Evolutionary conservation across 2,113 vertebrate genomes (phyloP).

Genomic region (Gasterosteus aculeatus): DNA sequence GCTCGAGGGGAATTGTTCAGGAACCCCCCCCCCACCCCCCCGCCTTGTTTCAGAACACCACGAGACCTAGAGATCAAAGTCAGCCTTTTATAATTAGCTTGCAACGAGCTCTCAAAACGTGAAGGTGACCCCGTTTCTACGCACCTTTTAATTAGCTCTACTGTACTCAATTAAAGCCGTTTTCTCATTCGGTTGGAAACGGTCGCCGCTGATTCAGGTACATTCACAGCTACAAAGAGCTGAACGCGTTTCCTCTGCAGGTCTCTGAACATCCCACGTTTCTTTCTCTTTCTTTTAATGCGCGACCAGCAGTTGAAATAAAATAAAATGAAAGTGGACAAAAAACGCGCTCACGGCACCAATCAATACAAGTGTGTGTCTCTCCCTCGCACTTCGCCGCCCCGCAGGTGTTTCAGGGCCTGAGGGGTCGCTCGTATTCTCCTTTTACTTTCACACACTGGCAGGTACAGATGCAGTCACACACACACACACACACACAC

Average conservation of each 20-base stretch:
- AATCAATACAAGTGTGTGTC: constrained; percentile 41
- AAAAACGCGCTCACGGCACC: constrained; percentile 3
- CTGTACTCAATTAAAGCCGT: constrained; percentile 61
- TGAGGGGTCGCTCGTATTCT: constrained; percentile 42
- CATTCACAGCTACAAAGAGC: constrained; percentile 18
- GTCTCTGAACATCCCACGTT: constrained; percentile 31
- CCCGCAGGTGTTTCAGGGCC: constrained; percentile 44
- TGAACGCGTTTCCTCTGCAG: constrained; percentile 30
- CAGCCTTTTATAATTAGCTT: constrained; percentile 67
- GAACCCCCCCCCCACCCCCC: constrained; percentile 7
- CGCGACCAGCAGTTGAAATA: background rate
- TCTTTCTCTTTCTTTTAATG: background rate
- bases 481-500: background rate
- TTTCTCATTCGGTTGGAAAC: constrained; percentile 41
- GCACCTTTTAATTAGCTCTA: constrained; percentile 67
- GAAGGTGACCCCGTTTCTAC: constrained; percentile 70
- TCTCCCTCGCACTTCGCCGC: constrained; percentile 46
- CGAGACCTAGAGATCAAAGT: constrained; percentile 64
- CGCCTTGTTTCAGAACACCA: constrained; percentile 29
- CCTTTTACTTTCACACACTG: constrained; percentile 27
- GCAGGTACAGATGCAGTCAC: background rate
- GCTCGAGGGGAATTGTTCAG: background rate
- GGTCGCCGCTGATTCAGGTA: constrained; percentile 17
- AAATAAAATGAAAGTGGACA: constrained; percentile 40
- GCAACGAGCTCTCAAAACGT: constrained; percentile 48